Evolutionary conservation across 2,797 vertebrate species (phyloP).

Genomic region (Rhyacichthys aspro): DNA sequence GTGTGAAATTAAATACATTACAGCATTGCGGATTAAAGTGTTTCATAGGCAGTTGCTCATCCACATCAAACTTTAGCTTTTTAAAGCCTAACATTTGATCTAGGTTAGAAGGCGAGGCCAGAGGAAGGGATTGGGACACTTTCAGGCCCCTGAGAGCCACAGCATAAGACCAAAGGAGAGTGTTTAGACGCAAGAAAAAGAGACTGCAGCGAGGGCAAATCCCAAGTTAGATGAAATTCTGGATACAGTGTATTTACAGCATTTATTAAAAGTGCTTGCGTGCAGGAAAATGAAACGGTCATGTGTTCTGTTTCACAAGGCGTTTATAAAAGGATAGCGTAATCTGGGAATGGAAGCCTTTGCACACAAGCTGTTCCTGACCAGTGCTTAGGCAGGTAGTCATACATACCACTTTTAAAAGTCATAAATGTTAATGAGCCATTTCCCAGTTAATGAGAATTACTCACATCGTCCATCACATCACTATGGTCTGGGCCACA

Average conservation of each 20-base stretch:
- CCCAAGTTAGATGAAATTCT: constrained; percentile 37
- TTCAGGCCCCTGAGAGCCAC: constrained; percentile 54
- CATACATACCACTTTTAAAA: constrained; percentile 49
- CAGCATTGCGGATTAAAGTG: constrained; percentile 89
- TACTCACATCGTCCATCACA: constrained; percentile 76
- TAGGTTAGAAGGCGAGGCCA: constrained; percentile 82
- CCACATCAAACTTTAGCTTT: constrained; percentile 93
- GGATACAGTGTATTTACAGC: constrained; percentile 56
- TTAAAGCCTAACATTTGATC: constrained; percentile 94
- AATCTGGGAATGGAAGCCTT: constrained; percentile 61
- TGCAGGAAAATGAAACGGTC: constrained; percentile 71
- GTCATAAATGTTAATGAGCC: constrained; percentile 72
- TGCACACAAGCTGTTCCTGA: constrained; percentile 37
- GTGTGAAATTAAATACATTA: constrained; percentile 99
- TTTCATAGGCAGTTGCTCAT: constrained; percentile 97
- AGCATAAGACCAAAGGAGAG: constrained; percentile 34
- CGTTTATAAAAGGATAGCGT: constrained; percentile 49
- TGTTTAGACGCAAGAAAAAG: constrained; percentile 44
- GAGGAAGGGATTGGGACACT: constrained; percentile 80
- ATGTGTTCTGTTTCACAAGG: constrained; percentile 68
- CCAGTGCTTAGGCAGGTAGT: constrained; percentile 50
- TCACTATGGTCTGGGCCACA: constrained; percentile 69
- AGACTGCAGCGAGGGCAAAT: constrained; percentile 26
- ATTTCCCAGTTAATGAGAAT: constrained; percentile 70
- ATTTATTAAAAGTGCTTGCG: constrained; percentile 54